These are phyloP conservation scores for Engystomops pustulosus DNA, from an alignment of 2,113 vertebrate genomes.

Conservation along the genomic window DNA sequence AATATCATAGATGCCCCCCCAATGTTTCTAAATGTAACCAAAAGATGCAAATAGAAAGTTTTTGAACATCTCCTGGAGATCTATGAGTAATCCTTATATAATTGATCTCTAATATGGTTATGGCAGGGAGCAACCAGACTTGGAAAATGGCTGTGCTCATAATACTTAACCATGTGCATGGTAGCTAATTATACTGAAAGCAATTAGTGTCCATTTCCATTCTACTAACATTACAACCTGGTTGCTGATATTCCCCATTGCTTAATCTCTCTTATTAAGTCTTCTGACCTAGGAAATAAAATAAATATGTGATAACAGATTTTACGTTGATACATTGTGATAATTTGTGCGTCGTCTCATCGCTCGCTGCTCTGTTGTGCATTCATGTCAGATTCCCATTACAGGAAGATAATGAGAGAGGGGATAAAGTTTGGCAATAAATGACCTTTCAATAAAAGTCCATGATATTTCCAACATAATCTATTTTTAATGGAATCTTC, in stretches of 20 bases:
- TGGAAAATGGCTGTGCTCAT: too few species aligned
- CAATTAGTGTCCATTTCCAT: slow-evolving; percentile 2
- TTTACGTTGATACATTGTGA: background rate
- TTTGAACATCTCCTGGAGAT: too few species aligned
- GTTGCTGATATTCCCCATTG: background rate
- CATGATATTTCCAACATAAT: slow-evolving; percentile 43
- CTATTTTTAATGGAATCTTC: slow-evolving; percentile 38
- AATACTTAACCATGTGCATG: too few species aligned
- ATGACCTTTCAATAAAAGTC: slow-evolving; percentile 28
- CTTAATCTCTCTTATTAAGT: slow-evolving; percentile 5
- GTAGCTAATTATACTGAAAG: background rate
- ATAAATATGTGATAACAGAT: background rate
- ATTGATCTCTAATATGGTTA: too few species aligned
- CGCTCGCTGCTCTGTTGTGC: background rate
- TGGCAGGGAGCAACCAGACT: too few species aligned
- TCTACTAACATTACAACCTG: background rate
- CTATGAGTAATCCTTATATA: too few species aligned
- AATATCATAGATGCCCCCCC: too few species aligned
- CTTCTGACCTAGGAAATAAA: slow-evolving; percentile 6
- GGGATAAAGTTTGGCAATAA: slow-evolving; percentile 15
- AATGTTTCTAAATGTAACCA: too few species aligned
- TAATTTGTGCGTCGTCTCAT: background rate
- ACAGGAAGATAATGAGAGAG: slow-evolving; percentile 20
- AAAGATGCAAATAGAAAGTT: too few species aligned
- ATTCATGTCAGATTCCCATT: background rate